Base-by-base conservation (phyloP, 2,113 vertebrate species). In the Ictalurus punctatus region DNA sequence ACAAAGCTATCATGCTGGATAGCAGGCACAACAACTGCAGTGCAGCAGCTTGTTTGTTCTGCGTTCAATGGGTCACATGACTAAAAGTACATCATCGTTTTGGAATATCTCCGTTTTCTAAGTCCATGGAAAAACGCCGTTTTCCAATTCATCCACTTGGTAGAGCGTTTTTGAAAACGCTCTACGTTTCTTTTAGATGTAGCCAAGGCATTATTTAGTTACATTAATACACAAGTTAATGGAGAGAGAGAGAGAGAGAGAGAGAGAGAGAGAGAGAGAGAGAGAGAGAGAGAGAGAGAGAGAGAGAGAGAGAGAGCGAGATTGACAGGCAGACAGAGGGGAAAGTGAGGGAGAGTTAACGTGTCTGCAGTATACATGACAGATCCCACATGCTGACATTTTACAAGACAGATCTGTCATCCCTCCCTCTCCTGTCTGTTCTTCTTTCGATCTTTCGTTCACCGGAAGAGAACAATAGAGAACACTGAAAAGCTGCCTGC, bases 381-480 rank as follows among this genome's bases (percentile, higher is more conserved):
- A 87, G 83, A 87, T 90, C 80, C 89, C 83, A 73, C 76, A 67
- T 90, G 84, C 84, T 90, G 88, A 89, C 86, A 44, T 90, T 89
- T 90, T 90, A 88, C 88, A 90, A 84, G 86, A 91, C 87, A 88
- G 87, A 88, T 56, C 34, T 84, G 83, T 84, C 91, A 81, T 74
- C 30, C 61, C 86, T 88, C 71, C 82, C 25, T 69, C 83, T 88
- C 69, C 83, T 83, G 83, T 88, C 67, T 88, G n/a, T 59, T 74
- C 74, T 34, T 37, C 84, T 84, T 61, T 79, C 83, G 7, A 56
- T 87, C 83, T 83, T 76, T 63, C 84, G 17, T 78, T 90, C 86
- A 84, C 86, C 71, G 78, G 71, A 88, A 85, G 30, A 73, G 81
- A 91, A 92, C 91, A 91, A 93, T 89, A 40, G 81, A 87, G 90